A percentile compares a stretch with the other conserved stretches of the same genome.
Conservation (phyloP, 2,113 vertebrate species). For the Carassius carassius region DNA sequence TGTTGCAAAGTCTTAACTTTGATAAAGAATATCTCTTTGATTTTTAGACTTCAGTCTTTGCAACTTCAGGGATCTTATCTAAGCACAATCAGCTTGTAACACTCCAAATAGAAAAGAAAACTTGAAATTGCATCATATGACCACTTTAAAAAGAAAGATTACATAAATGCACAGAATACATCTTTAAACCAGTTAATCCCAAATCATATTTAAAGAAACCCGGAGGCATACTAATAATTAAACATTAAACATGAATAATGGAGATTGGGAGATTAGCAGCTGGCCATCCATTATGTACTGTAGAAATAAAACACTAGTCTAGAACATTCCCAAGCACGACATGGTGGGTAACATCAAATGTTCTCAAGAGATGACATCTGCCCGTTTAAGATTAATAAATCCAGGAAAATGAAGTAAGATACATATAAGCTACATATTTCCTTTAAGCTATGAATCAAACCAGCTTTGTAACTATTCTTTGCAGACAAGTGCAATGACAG, state of each 20-base stretch:
- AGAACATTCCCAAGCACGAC: constrained; percentile 7
- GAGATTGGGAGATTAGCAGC: neutral
- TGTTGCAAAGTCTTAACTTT: too few species aligned
- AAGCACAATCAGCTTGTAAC: too few species aligned
- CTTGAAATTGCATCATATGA: too few species aligned
- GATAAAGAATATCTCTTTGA: too few species aligned
- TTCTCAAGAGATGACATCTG: neutral
- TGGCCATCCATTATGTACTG: neutral
- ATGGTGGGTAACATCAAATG: neutral
- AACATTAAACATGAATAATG: neutral
- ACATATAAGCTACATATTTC: neutral
- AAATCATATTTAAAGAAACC: neutral
- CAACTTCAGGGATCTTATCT: too few species aligned
- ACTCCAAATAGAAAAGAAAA: too few species aligned
- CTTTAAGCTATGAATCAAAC: neutral
- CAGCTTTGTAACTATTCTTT: neutral
- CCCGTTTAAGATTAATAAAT: constrained; percentile 11
- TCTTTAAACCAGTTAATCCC: neutral
- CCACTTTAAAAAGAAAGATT: neutral
- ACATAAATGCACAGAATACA: neutral
- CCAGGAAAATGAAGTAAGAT: neutral
- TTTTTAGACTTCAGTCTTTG: too few species aligned
- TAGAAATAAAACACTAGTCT: neutral
- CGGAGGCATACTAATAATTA: neutral
- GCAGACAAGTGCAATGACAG: neutral